A percentile compares a stretch with the other conserved stretches of the same genome.
Evolutionary conservation across 2,113 vertebrate genomes (phyloP).

Genomic region (Argyrosomus japonicus): DNA sequence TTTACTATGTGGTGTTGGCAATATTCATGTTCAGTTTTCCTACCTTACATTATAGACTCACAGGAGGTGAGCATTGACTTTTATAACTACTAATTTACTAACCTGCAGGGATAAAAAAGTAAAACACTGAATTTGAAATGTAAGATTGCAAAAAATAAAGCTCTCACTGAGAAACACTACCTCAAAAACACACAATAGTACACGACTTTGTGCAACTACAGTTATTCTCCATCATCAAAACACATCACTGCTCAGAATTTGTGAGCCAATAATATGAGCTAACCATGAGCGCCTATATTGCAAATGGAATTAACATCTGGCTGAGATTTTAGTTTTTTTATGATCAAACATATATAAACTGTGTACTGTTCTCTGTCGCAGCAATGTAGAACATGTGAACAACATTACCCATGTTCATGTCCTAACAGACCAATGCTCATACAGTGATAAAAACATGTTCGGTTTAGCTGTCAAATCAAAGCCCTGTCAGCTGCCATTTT

Average conservation of each 20-base stretch:
- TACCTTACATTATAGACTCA: neutral
- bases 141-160: neutral
- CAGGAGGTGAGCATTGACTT: neutral
- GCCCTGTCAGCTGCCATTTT: neutral
- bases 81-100: neutral
- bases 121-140: neutral
- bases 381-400: slow-evolving; percentile 8
- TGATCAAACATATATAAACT: neutral
- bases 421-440: neutral
- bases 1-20: neutral
- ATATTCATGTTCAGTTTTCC: neutral
- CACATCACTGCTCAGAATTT: neutral
- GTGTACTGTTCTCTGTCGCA: neutral
- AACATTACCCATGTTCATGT: slow-evolving; percentile 22
- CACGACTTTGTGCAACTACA: neutral
- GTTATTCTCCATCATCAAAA: neutral
- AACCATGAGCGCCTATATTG: neutral
- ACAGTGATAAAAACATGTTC: neutral
- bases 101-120: neutral
- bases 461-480: neutral
- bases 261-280: neutral
- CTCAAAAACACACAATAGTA: neutral
- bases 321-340: neutral
- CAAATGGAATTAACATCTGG: neutral
- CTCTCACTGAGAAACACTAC: neutral